Conservation (phyloP, 2,113 vertebrate species). For the Forbesichthys papilliferus region DNA sequence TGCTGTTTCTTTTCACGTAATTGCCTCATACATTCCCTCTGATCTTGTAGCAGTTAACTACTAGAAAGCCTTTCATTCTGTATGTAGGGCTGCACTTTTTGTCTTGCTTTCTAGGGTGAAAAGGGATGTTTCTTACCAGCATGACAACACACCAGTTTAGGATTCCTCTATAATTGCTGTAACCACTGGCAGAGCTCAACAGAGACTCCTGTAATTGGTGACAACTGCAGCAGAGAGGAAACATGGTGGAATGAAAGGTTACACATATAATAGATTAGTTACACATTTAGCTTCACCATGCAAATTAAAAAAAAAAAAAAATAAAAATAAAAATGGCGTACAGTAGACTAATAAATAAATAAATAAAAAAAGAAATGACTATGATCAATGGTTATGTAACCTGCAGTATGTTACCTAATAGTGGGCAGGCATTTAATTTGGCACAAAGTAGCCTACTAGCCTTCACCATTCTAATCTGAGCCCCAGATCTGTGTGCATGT, state of each 20-base stretch:
- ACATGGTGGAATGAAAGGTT: not conserved
- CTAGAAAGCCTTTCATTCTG: not conserved
- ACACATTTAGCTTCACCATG: not conserved
- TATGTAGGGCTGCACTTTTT: not conserved
- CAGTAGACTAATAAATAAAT: no score
- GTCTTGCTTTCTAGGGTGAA: not conserved
- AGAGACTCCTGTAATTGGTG: slow-evolving; percentile 86
- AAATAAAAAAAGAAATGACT: no score
- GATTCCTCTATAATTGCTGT: slow-evolving; percentile 89
- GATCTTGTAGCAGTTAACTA: no score
- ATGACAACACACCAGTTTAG: slow-evolving; percentile 95
- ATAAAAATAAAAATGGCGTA: no score
- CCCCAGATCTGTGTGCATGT: no score
- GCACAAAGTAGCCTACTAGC: no score
- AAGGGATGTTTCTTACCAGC: slow-evolving; percentile 80
- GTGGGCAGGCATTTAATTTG: no score
- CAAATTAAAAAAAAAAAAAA: not conserved
- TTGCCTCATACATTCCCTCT: no score
- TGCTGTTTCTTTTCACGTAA: no score
- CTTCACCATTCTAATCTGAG: no score
- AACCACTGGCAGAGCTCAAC: slow-evolving; percentile 88
- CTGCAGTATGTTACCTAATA: no score
- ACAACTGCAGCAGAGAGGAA: slow-evolving; percentile 70
- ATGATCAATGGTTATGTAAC: no score
- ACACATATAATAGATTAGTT: not conserved